phyloP scores from a whole-genome alignment of 2,888 invertebrate species.

The Beris morrisii region DNA sequence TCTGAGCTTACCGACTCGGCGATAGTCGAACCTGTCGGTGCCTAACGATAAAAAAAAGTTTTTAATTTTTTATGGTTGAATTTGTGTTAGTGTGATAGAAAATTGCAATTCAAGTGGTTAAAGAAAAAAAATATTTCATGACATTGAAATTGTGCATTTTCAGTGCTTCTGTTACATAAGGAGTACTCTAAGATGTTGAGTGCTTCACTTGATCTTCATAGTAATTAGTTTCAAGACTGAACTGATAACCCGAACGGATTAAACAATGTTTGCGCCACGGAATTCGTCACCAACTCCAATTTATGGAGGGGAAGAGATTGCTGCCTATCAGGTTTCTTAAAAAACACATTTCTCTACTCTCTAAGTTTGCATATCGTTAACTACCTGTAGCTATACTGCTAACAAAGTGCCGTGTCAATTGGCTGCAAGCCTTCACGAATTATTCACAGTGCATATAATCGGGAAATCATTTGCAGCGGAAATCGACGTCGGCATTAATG shows the following conservation, averaged over 20 bases:
- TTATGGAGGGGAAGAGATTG: constrained; percentile 55
- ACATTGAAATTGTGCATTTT: background rate
- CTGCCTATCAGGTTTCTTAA: constrained; percentile 54
- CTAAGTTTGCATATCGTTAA: background rate
- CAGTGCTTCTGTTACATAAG: background rate
- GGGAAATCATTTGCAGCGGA: constrained; percentile 5
- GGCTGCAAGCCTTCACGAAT: constrained; percentile 9
- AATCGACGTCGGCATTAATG: background rate
- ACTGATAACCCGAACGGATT: constrained; percentile 8
- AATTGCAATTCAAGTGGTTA: too few relatives aligned
- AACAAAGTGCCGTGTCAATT: background rate
- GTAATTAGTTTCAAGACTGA: background rate
- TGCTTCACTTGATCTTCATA: background rate
- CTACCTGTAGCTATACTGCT: background rate
- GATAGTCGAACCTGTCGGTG: too few relatives aligned
- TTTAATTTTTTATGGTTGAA: too few relatives aligned
- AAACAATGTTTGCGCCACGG: constrained; percentile 55
- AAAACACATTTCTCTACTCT: constrained; percentile 17
- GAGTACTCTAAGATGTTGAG: background rate
- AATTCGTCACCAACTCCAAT: constrained; percentile 55
- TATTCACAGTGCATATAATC: background rate
- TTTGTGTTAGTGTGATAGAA: too few relatives aligned
- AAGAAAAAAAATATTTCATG: too few relatives aligned
- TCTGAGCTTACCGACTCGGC: too few relatives aligned
- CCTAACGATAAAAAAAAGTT: too few relatives aligned